These are phyloP conservation scores for Xerus inauris DNA, from an alignment of 2,113 vertebrate species.

Conservation along the genomic window DNA sequence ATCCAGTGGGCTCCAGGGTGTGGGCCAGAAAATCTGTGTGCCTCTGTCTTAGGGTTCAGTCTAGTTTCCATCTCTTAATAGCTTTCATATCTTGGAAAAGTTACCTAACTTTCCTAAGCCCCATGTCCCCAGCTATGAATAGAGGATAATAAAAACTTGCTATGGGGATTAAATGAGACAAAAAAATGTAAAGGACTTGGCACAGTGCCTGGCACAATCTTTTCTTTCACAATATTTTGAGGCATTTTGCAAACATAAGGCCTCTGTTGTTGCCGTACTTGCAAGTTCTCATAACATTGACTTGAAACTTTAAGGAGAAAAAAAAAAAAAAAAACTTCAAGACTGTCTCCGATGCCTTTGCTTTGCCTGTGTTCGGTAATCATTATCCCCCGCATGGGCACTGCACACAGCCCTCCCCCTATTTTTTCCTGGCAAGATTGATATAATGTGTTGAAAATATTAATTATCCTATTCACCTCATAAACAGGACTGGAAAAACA, in stretches of 20 bases:
- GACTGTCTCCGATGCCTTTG: conserved; percentile 16
- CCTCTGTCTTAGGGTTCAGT: neutral
- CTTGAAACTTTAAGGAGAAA: neutral
- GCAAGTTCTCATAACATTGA: neutral
- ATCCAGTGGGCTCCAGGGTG: neutral
- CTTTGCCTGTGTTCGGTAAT: neutral
- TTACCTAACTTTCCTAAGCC: neutral
- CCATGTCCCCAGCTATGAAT: neutral
- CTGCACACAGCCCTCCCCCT: neutral
- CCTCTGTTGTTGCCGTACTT: neutral
- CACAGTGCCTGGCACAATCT: neutral
- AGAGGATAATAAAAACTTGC: neutral
- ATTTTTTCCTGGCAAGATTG: conserved; percentile 45
- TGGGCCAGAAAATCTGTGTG: neutral
- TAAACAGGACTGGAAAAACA: conserved; percentile 48
- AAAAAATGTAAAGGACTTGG: neutral
- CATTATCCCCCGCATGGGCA: neutral
- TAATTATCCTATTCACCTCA: conserved; percentile 73
- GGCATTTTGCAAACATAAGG: neutral
- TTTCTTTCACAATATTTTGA: neutral
- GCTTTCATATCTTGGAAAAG: neutral
- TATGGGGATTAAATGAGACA: neutral
- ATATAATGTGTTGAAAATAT: conserved; percentile 72
- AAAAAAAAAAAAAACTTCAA: neutral
- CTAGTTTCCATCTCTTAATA: neutral